Conservation (phyloP, 2,797 vertebrate genomes). For the Gymnopithys bicolor region DNA sequence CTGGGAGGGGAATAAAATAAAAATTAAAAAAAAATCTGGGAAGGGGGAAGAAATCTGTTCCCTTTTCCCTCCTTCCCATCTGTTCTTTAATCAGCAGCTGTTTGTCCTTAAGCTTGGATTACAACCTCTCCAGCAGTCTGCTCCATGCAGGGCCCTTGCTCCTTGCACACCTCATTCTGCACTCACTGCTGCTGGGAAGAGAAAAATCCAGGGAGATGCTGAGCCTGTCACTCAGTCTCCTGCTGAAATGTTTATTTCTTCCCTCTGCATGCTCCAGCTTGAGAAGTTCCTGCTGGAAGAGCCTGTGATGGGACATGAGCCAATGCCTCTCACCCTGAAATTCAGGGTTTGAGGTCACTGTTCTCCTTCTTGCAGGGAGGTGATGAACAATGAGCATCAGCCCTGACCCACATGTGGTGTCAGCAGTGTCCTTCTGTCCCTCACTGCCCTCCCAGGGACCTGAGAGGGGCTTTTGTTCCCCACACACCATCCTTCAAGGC, state of each 20-base stretch:
- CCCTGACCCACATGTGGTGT: neutral
- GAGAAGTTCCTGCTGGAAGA: neutral
- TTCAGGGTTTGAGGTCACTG: neutral
- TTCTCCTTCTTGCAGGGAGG: neutral
- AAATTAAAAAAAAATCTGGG: neutral
- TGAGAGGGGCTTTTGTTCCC: neutral
- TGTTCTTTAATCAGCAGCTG: conserved; percentile 56
- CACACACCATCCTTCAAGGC: fast-evolving
- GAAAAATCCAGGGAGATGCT: neutral
- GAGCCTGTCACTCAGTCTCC: neutral
- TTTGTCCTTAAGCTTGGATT: conserved; percentile 40
- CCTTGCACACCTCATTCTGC: fast-evolving
- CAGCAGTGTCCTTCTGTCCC: neutral
- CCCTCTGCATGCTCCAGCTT: neutral
- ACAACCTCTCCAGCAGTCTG: neutral
- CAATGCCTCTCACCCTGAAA: fast-evolving
- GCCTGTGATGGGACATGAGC: fast-evolving
- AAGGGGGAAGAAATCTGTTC: conserved; percentile 5
- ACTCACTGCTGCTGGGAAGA: fast-evolving
- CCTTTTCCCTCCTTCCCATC: conserved; percentile 35
- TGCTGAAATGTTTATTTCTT: neutral
- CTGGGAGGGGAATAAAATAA: neutral
- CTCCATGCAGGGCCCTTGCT: neutral
- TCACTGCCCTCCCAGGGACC: neutral
- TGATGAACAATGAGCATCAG: neutral